These are phyloP conservation scores for Pollenia angustigena DNA, from an alignment of 2,888 invertebrate species.

Conservation along the genomic window DNA sequence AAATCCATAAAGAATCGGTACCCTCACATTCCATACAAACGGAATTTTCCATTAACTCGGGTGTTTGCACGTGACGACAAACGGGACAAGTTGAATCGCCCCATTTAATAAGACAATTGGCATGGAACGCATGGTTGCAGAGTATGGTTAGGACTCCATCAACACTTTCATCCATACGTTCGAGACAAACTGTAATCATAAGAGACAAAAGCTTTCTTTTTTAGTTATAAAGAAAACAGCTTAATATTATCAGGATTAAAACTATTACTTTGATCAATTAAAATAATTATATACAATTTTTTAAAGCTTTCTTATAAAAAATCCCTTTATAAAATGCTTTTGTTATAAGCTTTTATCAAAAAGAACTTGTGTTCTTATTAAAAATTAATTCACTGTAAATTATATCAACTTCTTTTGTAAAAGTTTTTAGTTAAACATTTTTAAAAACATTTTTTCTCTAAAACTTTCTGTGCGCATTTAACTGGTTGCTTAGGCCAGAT, in stretches of 20 bases:
- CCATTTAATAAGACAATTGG: slow-evolving; percentile 97
- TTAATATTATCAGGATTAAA: too few relatives aligned
- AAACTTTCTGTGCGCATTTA: too few relatives aligned
- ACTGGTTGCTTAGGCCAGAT: too few relatives aligned
- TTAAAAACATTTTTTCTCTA: too few relatives aligned
- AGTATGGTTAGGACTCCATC: slow-evolving; percentile 98
- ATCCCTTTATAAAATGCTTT: too few relatives aligned
- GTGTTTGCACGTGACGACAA: slow-evolving; percentile 90
- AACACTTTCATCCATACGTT: slow-evolving; percentile 99
- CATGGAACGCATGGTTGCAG: slow-evolving; percentile 99
- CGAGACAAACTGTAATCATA: slow-evolving; percentile 84
- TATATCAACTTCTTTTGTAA: neutral
- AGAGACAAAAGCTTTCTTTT: neutral
- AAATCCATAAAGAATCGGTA: slow-evolving; percentile 97
- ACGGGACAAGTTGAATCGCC: slow-evolving; percentile 98
- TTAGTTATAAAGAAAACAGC: too few relatives aligned
- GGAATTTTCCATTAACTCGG: slow-evolving; percentile 86
- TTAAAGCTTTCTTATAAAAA: too few relatives aligned
- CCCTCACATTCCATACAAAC: slow-evolving; percentile 87
- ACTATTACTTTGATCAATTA: too few relatives aligned
- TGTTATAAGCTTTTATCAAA: too few relatives aligned
- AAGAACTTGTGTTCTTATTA: too few relatives aligned
- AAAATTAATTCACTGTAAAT: too few relatives aligned
- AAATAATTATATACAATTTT: too few relatives aligned
- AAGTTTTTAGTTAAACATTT: neutral